Evolutionary conservation across 2,113 vertebrate genomes (phyloP).

Genomic region (Casuarius casuarius): DNA sequence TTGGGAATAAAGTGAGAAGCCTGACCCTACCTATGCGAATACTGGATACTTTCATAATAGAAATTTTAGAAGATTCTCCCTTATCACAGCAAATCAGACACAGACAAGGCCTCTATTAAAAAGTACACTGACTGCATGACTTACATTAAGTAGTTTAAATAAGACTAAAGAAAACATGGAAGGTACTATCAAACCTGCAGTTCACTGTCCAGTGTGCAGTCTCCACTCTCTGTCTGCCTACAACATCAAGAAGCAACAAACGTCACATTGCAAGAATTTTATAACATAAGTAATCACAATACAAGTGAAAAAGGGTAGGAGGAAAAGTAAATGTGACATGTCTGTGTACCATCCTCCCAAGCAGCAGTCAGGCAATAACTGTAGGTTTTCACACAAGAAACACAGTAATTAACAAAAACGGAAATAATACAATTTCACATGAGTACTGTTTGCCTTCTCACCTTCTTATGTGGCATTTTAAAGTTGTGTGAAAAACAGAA

Average conservation of each 20-base stretch:
- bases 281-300: background rate
- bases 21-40: background rate
- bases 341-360: background rate
- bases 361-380: background rate
- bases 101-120: background rate
- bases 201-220: background rate
- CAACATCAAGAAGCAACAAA: background rate
- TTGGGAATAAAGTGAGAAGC: background rate
- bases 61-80: background rate
- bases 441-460: background rate
- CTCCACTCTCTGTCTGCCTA: background rate
- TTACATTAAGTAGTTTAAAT: background rate
- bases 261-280: background rate
- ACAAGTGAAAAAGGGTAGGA: background rate
- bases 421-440: background rate
- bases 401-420: background rate
- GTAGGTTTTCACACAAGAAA: constrained; percentile 1
- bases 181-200: background rate
- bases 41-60: background rate
- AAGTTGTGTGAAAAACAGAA: background rate
- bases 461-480: background rate
- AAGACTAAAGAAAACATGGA: background rate
- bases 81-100: background rate
- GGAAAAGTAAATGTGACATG: background rate
- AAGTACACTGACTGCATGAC: background rate